Base-by-base conservation (phyloP, 2,888 invertebrate genomes). In the Itoplectis maculator region DNA sequence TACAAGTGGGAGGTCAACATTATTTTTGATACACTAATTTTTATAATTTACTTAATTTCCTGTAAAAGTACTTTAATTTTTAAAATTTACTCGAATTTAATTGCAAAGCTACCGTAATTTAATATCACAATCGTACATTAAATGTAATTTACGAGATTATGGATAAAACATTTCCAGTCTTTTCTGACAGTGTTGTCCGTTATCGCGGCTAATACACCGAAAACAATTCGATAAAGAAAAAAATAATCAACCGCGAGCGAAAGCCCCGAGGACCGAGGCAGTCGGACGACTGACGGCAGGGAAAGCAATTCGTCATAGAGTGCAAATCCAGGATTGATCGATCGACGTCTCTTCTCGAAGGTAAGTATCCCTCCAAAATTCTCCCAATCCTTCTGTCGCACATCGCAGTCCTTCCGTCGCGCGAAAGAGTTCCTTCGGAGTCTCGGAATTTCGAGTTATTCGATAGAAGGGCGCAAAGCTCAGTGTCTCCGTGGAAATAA, bases 311-410 rank as follows among this genome's bases (percentile, higher is more conserved):
- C 37, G 61, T 37, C 37, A 61, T 29, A 4, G 56, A 56, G 56
- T 8, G 37, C 37, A 35, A 61, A 61, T 35, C 35, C 4, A 13
- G 11, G 35, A 59, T 59, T 59, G 59, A 59, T 61, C 18, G 61
- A 37, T 61, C 61, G 61, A 61, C 15, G 15, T 37, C 15, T 61
- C 8, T 61, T n/a, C 42, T 1, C n/a, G 42, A n/a, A 29, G n/a
- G n/a, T n/a, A n/a, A n/a, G 29, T 56, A 56, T 29, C n/a, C 29
- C n/a, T n/a, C 56, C 56, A n/a, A 3, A 56, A 63, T n/a, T n/a
- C n/a, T n/a, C n/a, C n/a, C n/a, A n/a, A 11, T 63, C 42, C 42
- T 42, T 20, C 13, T 42, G 11, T 4, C 42, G 13, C 18, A 13
- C 20, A 42, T n/a, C n/a, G n/a, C n/a, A n/a, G n/a, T n/a, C n/a